Evolutionary conservation across 1,140 invertebrate species (phyloP), one percentile per base, ranked within the genome.

Genomic region (Ceratoteleas bidentatus): DNA sequence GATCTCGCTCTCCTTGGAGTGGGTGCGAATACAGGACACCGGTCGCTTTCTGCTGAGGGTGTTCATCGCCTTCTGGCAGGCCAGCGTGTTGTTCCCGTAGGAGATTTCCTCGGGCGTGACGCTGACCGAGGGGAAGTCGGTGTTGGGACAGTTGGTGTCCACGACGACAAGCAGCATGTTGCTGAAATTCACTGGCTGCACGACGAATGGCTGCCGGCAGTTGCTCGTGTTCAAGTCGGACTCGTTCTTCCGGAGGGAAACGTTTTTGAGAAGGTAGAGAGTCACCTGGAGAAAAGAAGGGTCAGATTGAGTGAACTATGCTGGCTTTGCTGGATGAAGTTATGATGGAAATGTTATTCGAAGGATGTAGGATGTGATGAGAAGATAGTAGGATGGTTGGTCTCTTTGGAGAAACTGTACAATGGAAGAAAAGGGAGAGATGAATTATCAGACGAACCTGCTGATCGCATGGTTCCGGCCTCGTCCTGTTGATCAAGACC

Each of bases 141-240:
- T 85, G 6, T 92, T 91, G 0, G 90, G 87, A 66, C 92, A 92
- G 84, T 95, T 96, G 10, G 92, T 94, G 85, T 97, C 95, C 2
- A 97, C 94, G 2, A 97, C 96, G 0, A 98, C 90, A 62, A 98
- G 90, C 4, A 98, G 92, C 92, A 98, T 93, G 87, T 98, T 98
- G 49, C 96, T 98, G 49, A 94, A 93, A 38, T 95, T 94, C 38
- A 98, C 95, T 38, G 94, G 93, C 81, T 97, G 95, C 1, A 96
- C 95, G 65, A 96, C 95, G 91, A 96, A 98, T 13, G 95, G 95
- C 81, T 87, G 73, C 47, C 87, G 82, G 79, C 93, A 93, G 58
- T 87, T 86, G 38, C 88, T 89, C 65, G 86, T 85, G 53, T 89
- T 84, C 2, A 74, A 68, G 24, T 90, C 85, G 0, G 86, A 60